Percentiles rank a stretch among this genome's conserved stretches.
These are phyloP conservation scores for Tragelaphus strepsiceros DNA, from an alignment of 2,113 vertebrate species.

Conservation along the genomic window DNA sequence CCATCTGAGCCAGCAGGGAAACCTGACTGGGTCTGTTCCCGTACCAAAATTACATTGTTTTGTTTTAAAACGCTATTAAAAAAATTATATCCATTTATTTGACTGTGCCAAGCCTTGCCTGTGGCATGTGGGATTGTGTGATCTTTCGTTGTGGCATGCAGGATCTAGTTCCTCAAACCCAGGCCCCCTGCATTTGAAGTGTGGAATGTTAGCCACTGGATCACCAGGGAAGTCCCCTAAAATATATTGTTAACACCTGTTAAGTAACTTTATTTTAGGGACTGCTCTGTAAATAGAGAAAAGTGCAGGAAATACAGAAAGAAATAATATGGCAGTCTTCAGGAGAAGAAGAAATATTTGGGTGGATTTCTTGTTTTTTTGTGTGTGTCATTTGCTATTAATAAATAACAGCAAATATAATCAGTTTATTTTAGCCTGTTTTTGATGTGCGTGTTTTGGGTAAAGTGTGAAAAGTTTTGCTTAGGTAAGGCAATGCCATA, in stretches of 20 bases:
- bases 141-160: neutral
- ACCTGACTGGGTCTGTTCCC: neutral
- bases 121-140: neutral
- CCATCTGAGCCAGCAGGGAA: neutral
- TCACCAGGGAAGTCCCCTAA: neutral
- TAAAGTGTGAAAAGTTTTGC: neutral
- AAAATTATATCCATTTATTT: neutral
- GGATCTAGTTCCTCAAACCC: neutral
- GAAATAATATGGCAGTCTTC: neutral
- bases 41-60: neutral
- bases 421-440: slow-evolving; percentile 6
- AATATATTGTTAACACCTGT: neutral
- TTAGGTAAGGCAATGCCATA: neutral
- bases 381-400: neutral
- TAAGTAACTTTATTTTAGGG: slow-evolving; percentile 2
- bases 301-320: neutral
- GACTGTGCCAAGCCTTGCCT: neutral
- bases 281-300: neutral
- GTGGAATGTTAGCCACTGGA: neutral
- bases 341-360: neutral
- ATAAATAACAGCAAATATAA: neutral
- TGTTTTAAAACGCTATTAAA: neutral
- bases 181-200: neutral
- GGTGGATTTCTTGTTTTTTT: neutral
- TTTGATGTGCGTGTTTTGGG: neutral